phyloP scores from a whole-genome alignment of 2,113 vertebrate genomes.

The Tragelaphus strepsiceros region DNA sequence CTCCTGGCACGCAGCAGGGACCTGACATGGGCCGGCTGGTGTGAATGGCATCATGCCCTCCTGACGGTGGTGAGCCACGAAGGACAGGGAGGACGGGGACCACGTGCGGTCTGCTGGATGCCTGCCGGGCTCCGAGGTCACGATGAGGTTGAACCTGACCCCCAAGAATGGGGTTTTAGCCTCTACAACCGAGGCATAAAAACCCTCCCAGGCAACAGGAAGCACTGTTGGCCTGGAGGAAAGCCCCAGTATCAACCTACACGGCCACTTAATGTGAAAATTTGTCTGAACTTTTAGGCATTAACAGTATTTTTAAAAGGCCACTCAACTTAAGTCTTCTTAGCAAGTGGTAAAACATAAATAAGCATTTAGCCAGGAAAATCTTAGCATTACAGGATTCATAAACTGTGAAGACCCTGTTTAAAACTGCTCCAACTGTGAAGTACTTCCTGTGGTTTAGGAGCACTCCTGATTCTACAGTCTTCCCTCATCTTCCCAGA shows the following conservation, averaged over 20 bases:
- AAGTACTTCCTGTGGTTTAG: neutral
- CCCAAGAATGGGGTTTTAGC: neutral
- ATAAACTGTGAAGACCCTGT: neutral
- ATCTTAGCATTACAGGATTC: neutral
- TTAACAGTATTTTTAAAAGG: neutral
- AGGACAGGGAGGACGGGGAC: neutral
- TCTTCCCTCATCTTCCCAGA: neutral
- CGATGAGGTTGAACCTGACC: neutral
- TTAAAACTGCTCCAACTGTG: neutral
- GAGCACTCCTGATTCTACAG: neutral
- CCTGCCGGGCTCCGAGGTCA: neutral
- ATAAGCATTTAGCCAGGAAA: neutral
- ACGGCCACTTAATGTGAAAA: no score
- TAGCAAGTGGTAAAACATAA: neutral
- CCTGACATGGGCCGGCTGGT: rapidly evolving
- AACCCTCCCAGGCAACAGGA: neutral
- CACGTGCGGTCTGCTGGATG: rapidly evolving
- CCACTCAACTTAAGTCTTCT: neutral
- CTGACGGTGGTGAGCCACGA: neutral
- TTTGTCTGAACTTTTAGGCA: neutral
- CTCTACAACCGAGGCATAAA: neutral
- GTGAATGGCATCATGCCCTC: neutral
- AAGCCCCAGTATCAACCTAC: neutral
- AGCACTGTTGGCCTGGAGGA: neutral
- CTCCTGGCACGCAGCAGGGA: neutral